phyloP scores from a whole-genome alignment of 2,797 vertebrate species.

The Xenops minutus region DNA sequence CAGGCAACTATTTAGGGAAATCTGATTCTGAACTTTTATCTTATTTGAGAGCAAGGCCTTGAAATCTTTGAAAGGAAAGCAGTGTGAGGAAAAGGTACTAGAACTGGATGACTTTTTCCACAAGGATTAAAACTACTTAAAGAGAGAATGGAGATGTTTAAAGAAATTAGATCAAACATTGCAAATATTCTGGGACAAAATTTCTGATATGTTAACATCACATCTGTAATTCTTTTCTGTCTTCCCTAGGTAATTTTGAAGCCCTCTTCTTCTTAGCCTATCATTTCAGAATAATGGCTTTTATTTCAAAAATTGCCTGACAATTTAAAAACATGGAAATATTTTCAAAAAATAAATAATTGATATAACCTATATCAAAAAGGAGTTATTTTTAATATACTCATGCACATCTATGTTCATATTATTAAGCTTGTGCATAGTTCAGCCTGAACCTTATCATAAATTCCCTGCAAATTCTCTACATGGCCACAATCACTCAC shows the following conservation, averaged over 20 bases:
- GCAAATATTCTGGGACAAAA: not conserved
- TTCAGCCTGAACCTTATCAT: not conserved
- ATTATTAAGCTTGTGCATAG: not conserved
- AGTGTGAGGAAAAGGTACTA: not conserved
- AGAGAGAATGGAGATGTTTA: not conserved
- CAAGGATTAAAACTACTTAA: not conserved
- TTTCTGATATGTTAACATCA: not conserved
- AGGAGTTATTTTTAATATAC: not conserved
- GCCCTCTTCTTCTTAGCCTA: accelerated
- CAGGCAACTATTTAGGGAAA: not conserved
- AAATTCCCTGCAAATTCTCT: not conserved
- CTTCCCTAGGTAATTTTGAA: not conserved
- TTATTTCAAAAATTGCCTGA: not conserved
- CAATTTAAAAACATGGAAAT: not conserved
- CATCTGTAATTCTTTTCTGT: not conserved
- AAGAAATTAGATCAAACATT: not conserved
- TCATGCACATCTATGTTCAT: not conserved
- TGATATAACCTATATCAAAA: not conserved
- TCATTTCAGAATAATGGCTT: not conserved
- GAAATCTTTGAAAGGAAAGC: not conserved
- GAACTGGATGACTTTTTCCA: not conserved
- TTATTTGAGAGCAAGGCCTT: not conserved
- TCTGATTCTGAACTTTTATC: not conserved
- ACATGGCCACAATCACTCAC: not conserved
- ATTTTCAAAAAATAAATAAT: not conserved